Conservation (phyloP, 2,888 invertebrate species). For the Andrena hattorfiana region DNA sequence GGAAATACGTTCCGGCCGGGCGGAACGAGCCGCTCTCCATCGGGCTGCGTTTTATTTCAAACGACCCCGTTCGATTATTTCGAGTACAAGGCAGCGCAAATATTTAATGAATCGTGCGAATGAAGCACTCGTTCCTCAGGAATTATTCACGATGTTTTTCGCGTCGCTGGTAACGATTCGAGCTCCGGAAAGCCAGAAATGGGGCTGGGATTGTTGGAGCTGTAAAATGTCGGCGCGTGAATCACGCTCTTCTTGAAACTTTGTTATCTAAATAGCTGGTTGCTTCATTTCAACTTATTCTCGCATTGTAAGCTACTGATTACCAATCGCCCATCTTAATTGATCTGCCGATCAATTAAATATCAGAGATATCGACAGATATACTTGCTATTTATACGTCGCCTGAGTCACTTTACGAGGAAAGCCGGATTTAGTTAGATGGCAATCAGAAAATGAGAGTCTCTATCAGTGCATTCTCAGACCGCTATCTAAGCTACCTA, state of each 20-base stretch:
- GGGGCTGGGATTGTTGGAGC: neutral
- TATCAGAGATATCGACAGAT: neutral
- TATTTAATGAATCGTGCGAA: slow-evolving; percentile 49
- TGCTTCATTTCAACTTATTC: too few species aligned
- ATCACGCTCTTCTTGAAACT: too few species aligned
- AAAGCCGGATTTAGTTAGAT: neutral
- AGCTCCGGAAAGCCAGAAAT: neutral
- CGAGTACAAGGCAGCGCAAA: slow-evolving; percentile 57
- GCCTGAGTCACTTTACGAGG: neutral
- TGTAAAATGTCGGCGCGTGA: too few species aligned
- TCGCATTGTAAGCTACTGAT: neutral
- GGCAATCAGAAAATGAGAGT: neutral
- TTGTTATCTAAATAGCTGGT: too few species aligned
- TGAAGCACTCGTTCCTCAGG: slow-evolving; percentile 40
- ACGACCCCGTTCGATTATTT: slow-evolving; percentile 43
- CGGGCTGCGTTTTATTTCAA: slow-evolving; percentile 14
- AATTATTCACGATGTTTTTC: slow-evolving; percentile 29
- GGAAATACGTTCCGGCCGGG: slow-evolving; percentile 46
- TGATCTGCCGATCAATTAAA: neutral
- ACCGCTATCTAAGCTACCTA: too few species aligned
- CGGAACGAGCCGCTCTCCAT: neutral
- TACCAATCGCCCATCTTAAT: neutral
- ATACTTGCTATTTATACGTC: neutral
- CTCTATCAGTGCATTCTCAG: too few species aligned
- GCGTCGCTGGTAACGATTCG: neutral